These are phyloP conservation scores for Eulithis testata DNA, from an alignment of 2,888 invertebrate species.

Conservation along the genomic window DNA sequence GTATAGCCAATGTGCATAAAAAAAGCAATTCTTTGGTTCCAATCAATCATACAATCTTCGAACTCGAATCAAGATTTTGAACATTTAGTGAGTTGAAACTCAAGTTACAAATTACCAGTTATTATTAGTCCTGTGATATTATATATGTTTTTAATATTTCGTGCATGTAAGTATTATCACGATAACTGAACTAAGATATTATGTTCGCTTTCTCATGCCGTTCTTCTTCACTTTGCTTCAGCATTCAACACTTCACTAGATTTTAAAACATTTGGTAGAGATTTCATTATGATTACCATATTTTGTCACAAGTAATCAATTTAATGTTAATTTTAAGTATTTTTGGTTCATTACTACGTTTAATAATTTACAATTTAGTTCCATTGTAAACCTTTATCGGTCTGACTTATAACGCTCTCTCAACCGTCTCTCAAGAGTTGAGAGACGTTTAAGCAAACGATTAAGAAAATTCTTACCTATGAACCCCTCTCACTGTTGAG, in stretches of 20 bases:
- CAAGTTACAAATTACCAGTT: not conserved
- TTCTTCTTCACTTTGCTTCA: conserved; percentile 15
- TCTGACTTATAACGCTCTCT: too few relatives aligned
- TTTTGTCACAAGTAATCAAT: not conserved
- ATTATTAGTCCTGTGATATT: conserved; percentile 30
- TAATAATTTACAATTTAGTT: conserved; percentile 2
- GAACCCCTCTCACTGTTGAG: too few relatives aligned
- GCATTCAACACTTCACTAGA: conserved; percentile 15
- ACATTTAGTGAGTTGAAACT: too few relatives aligned
- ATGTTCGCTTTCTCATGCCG: conserved; percentile 18
- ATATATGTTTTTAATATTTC: conserved; percentile 22
- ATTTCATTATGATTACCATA: not conserved
- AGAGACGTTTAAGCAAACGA: too few relatives aligned
- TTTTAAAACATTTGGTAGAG: conserved; percentile 1
- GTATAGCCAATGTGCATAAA: too few relatives aligned
- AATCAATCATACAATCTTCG: too few relatives aligned
- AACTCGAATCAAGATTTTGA: too few relatives aligned
- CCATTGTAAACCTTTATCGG: not conserved
- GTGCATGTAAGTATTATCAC: conserved; percentile 41
- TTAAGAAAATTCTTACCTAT: too few relatives aligned
- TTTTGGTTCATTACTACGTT: conserved; percentile 3
- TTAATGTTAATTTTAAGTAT: conserved; percentile 1
- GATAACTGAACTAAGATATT: conserved; percentile 15
- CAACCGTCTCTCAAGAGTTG: too few relatives aligned
- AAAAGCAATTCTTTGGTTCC: too few relatives aligned